Evolutionary conservation across 2,113 vertebrate genomes (phyloP), one percentile per base, ranked within the genome.

Genomic region (Hyperopisus bebe): DNA sequence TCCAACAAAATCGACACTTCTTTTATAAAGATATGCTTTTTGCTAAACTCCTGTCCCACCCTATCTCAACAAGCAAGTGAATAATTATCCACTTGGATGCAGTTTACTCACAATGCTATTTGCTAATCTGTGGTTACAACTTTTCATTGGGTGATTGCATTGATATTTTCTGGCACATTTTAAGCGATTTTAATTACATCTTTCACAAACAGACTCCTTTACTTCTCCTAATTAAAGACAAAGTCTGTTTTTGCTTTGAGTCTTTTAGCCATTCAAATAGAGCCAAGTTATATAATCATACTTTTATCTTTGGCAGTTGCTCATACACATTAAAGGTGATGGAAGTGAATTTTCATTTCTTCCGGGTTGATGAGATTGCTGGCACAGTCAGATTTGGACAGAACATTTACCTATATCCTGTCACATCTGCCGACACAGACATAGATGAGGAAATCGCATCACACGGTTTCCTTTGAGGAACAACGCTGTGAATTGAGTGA

Each of bases 321-420:
- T 82, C 13, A 51, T 53, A 44, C 2, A 21, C 17, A 44, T 50
- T 50, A 42, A n/a, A 80, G 58, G 35, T 31, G 39, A 44, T 58
- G 87, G 24, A 55, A 83, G 77, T 89, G 13, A 53, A 89, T 50
- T 53, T 39, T 80, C 7, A 89, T 82, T 19, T 89, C 51, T 53
- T n/a, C 9, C 48, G 17, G 19, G 10, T 53, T 51, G 70, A 80
- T 80, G 19, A 53, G 70, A 82, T 42, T 42, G 62, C 17, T 80
- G 70, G 31, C 48, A 42, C 31, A 1, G 31, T 53, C 21, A n/a
- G 8, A n/a, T 44, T 19, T 51, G 35, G 47, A 44, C 31, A 24
- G 48, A 53, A 42, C 51, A 83, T 19, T 7, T 55, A 42, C 55
- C 42, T 55, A 9, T 5, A 50, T 77, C 77, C 31, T 83, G 31